Evolutionary conservation across 1,140 invertebrate genomes (phyloP).

Genomic region (Bombus difficillimus): DNA sequence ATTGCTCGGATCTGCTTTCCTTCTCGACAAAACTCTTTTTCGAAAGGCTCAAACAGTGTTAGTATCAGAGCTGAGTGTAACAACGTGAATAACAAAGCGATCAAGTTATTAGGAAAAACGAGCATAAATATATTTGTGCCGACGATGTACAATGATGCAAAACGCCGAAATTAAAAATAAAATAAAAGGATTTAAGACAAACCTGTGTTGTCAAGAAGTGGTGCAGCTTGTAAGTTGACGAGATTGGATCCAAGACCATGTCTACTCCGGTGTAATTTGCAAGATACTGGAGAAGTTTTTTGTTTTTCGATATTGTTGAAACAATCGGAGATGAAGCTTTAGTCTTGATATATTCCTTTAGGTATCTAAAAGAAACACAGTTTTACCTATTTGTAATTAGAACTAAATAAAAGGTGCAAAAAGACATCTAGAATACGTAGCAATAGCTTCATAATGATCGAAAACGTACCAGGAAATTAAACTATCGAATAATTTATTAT

Average conservation of each 20-base stretch:
- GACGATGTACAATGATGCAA: no score
- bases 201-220: slow-evolving; percentile 82
- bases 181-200: neutral
- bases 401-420: neutral
- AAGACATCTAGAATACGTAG: neutral
- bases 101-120: neutral
- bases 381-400: slow-evolving; percentile 18
- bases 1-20: no score
- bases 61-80: no score
- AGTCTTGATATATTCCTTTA: slow-evolving; percentile 19
- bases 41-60: no score
- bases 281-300: slow-evolving; percentile 80
- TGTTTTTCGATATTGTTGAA: slow-evolving; percentile 76
- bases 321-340: slow-evolving; percentile 77
- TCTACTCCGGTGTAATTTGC: slow-evolving; percentile 80
- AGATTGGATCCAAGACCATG: slow-evolving; percentile 78
- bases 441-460: no score
- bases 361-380: slow-evolving; percentile 43
- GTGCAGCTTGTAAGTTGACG: slow-evolving; percentile 69
- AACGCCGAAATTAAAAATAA: neutral
- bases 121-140: fast-evolving
- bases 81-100: neutral
- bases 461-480: no score
- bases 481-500: no score
- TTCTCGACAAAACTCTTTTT: no score